Percentiles rank a stretch among this genome's conserved stretches.
These are phyloP conservation scores for Gobionotothen gibberifrons DNA, from an alignment of 2,797 vertebrate genomes.

Conservation along the genomic window DNA sequence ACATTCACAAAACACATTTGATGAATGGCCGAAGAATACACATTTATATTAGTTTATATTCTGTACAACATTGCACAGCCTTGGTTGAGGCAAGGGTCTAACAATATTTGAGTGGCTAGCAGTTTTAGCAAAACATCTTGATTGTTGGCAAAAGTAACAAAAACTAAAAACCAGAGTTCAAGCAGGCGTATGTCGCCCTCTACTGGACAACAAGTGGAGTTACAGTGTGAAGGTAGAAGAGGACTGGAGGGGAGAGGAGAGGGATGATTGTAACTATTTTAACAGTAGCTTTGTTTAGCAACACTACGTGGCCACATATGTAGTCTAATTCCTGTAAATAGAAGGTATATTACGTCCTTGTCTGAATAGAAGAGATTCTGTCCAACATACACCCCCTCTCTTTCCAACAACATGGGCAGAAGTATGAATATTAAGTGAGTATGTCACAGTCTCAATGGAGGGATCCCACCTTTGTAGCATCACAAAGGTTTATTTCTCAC, in stretches of 20 bases:
- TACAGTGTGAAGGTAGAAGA: background rate
- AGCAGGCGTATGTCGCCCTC: slow-evolving; percentile 44
- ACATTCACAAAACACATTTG: background rate
- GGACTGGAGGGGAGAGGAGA: background rate
- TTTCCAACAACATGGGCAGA: slow-evolving; percentile 39
- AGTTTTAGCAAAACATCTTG: background rate
- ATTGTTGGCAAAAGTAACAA: background rate
- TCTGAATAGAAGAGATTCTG: slow-evolving; percentile 4
- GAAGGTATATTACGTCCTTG: background rate
- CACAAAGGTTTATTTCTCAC: slow-evolving; percentile 69
- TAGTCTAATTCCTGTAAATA: background rate
- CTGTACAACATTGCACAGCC: background rate
- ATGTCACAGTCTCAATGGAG: slow-evolving; percentile 50
- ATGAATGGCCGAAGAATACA: background rate
- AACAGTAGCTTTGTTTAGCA: background rate
- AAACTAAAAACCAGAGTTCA: background rate
- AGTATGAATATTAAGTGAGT: slow-evolving; percentile 64
- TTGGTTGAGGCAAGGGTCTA: background rate
- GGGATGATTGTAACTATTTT: background rate
- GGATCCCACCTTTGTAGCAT: slow-evolving; percentile 32
- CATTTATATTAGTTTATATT: background rate
- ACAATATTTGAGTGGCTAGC: background rate
- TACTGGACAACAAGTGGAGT: slow-evolving; percentile 27
- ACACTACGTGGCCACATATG: background rate
- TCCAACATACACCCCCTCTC: slow-evolving; percentile 8